Evolutionary conservation across 2,113 vertebrate genomes (phyloP), one percentile per base, ranked within the genome.

Genomic region (Phoxinus phoxinus): DNA sequence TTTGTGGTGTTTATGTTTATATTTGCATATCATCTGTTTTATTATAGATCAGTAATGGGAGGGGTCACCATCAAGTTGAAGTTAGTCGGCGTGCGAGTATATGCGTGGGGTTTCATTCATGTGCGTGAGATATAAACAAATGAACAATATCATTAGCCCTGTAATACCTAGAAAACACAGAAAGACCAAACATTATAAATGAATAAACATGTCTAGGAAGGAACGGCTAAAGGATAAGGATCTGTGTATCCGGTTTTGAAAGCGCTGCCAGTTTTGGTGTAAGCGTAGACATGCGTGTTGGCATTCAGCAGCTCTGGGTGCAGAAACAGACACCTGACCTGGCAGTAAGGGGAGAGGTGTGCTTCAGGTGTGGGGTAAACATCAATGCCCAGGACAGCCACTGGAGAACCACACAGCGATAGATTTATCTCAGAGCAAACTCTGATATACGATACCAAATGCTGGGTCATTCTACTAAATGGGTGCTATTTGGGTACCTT

Each of bases 11-110:
- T 76, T 84, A 73, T 80, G 74, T 74, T 80, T 86, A 17, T 72
- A 83, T 83, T 83, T 83, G 67, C 81, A 83, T 83, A 72, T 83
- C 48, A 72, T 83, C 81, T 83, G 65, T 71, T 81, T 67, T 81
- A 71, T 82, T 82, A 71, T 53, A 76, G 51, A 37, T 71, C 27
- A 48, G 83, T 21, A 74, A 19, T 15, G 11, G 51, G 71, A 73
- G 27, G 41, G 69, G 21, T 32, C 53, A 53, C 41, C 37, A 19
- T 76, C 23, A 78, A 46, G 46, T 11, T 30, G 32, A 44, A 44
- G 41, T 53, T 25, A 35, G 56, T 51, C 51, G 21, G 17, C 69
- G 41, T 80, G 41, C 51, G 10, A 10, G 75, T 56, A 13, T 78
- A 7, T 78, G 48, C 30, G 30, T 41, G 4, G 35, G 61, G 27